Conservation (phyloP, 2,113 vertebrate genomes). For the Atlantisia rogersi region DNA sequence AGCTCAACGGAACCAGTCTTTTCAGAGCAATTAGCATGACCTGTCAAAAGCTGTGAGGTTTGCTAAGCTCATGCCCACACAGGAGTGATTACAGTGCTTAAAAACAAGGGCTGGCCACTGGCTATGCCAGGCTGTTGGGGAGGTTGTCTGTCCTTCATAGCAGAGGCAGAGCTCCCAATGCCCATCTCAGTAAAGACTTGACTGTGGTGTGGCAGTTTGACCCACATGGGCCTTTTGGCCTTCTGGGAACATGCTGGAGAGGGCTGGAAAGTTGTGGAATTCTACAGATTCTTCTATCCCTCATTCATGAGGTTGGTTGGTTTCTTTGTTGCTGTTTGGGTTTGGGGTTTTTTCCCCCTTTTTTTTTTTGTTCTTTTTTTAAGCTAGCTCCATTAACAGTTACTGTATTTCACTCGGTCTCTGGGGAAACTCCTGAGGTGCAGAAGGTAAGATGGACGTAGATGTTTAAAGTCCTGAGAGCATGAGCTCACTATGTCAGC, state of each 20-base stretch:
- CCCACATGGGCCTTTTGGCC: neutral
- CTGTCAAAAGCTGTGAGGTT: neutral
- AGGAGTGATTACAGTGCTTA: neutral
- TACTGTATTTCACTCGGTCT: neutral
- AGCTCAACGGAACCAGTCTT: neutral
- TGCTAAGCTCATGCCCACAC: neutral
- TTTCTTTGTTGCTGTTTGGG: too few species aligned
- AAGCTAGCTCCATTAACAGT: neutral
- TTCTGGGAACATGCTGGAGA: neutral
- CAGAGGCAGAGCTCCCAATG: neutral
- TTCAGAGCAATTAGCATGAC: neutral
- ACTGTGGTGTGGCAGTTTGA: neutral
- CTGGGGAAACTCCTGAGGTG: neutral
- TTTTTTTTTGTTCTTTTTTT: neutral
- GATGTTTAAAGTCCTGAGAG: neutral
- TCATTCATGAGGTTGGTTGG: neutral
- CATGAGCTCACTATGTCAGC: neutral
- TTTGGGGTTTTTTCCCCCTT: too few species aligned
- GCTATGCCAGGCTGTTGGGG: neutral
- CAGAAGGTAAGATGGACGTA: neutral
- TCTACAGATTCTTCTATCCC: neutral
- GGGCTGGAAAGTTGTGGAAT: neutral
- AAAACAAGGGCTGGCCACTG: neutral
- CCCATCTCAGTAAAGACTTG: neutral
- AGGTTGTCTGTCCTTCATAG: accelerated